Conservation (phyloP, 2,797 vertebrate species). For the Ctenopoma kingsleyae region DNA sequence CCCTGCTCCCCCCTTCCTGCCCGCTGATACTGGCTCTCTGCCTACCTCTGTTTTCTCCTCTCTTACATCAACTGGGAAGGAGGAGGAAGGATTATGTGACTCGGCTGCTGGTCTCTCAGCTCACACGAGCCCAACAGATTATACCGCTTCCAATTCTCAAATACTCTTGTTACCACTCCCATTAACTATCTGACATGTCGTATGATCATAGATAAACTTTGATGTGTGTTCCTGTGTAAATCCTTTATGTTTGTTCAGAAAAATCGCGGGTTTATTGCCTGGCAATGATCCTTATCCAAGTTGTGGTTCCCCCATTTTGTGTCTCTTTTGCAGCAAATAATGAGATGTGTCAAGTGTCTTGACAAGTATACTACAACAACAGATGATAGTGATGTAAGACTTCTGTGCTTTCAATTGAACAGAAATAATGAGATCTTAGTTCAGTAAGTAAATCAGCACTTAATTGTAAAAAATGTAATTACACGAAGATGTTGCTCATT, state of each 20-base stretch:
- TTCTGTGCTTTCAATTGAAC: slow-evolving; percentile 5
- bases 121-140: slow-evolving; percentile 54
- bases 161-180: slow-evolving; percentile 20
- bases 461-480: slow-evolving; percentile 25
- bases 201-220: slow-evolving; percentile 35
- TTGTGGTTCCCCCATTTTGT: background rate
- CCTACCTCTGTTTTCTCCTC: slow-evolving; percentile 6
- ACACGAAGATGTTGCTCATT: slow-evolving; percentile 48
- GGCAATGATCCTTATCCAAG: background rate
- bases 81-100: slow-evolving; percentile 54
- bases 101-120: slow-evolving; percentile 38
- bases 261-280: background rate
- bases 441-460: slow-evolving; percentile 31
- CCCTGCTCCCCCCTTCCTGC: background rate
- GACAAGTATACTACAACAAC: slow-evolving; percentile 18
- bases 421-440: slow-evolving; percentile 40
- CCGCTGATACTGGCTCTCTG: background rate
- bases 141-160: slow-evolving; percentile 42
- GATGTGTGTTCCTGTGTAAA: slow-evolving; percentile 8
- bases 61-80: slow-evolving; percentile 46
- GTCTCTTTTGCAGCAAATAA: slow-evolving; percentile 25
- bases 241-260: background rate
- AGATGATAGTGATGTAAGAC: slow-evolving; percentile 10
- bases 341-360: slow-evolving; percentile 25
- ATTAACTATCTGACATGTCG: slow-evolving; percentile 32